These are phyloP conservation scores for Thecophora atra DNA, from an alignment of 2,888 invertebrate genomes.

Conservation along the genomic window DNA sequence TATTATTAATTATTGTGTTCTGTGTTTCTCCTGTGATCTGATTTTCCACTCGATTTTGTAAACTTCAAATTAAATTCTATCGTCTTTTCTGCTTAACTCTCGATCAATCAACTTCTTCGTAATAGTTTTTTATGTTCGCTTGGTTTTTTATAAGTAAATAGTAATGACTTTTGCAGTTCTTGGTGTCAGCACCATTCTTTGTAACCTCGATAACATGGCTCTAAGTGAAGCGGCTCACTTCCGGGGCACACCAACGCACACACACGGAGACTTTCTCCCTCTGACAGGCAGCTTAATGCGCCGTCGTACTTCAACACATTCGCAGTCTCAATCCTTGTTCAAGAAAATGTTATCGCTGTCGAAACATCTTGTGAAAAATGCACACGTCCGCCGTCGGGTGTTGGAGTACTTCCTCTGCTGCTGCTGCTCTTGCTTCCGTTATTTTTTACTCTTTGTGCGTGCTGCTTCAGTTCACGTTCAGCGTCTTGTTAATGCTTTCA, in stretches of 20 bases:
- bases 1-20: not conserved
- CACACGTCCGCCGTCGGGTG: not conserved
- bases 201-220: conserved; percentile 7
- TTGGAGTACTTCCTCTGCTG: not conserved
- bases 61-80: no score
- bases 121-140: not conserved
- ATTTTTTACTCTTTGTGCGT: not conserved
- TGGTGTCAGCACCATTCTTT: conserved; percentile 10
- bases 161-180: conserved; percentile 8
- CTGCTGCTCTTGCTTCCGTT: not conserved
- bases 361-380: not conserved
- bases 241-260: conserved; percentile 1
- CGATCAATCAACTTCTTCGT: not conserved
- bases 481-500: not conserved
- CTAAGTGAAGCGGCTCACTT: conserved; percentile 7
- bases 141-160: not conserved
- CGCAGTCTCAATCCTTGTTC: not conserved
- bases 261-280: not conserved
- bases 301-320: not conserved
- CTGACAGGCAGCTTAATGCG: not conserved
- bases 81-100: not conserved
- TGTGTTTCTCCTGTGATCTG: not conserved
- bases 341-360: not conserved
- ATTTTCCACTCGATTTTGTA: not conserved
- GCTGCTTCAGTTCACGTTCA: not conserved